Evolutionary conservation across 2,113 vertebrate genomes (phyloP).

Genomic region (Sinosuthora webbiana): DNA sequence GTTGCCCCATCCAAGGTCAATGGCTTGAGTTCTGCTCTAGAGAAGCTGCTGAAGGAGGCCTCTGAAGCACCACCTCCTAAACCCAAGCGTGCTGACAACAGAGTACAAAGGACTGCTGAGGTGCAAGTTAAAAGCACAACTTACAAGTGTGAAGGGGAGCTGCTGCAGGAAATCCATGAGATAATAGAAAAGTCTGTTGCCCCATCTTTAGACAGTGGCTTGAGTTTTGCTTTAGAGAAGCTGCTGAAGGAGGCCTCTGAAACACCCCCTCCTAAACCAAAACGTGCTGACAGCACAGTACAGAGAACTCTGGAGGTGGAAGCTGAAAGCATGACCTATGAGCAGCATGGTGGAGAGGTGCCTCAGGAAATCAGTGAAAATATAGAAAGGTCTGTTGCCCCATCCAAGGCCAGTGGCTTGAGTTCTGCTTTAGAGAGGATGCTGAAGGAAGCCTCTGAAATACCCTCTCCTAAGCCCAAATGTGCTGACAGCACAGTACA

Average conservation of each 20-base stretch:
- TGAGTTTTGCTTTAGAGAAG: neutral
- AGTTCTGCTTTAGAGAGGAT: neutral
- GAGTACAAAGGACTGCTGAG: neutral
- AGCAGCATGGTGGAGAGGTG: neutral
- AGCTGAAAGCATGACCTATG: accelerated
- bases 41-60: neutral
- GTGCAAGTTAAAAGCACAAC: neutral
- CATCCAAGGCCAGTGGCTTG: neutral
- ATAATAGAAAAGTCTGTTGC: constrained; percentile 6
- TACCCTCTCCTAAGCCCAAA: neutral
- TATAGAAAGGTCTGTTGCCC: neutral
- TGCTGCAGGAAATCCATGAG: neutral
- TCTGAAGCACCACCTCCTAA: neutral
- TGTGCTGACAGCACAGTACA: accelerated
- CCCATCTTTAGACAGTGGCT: neutral
- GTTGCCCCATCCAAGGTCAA: neutral
- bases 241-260: neutral
- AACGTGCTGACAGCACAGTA: accelerated
- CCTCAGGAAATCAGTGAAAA: constrained; percentile 10
- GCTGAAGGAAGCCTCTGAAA: neutral
- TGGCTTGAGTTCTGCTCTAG: neutral
- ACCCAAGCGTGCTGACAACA: accelerated
- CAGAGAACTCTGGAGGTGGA: accelerated
- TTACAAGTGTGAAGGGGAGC: accelerated
- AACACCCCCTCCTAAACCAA: neutral